Percentiles rank a stretch among this genome's conserved stretches.
phyloP scores from a whole-genome alignment of 1,140 invertebrate genomes.

The Meloidogyne floridensis region DNA sequence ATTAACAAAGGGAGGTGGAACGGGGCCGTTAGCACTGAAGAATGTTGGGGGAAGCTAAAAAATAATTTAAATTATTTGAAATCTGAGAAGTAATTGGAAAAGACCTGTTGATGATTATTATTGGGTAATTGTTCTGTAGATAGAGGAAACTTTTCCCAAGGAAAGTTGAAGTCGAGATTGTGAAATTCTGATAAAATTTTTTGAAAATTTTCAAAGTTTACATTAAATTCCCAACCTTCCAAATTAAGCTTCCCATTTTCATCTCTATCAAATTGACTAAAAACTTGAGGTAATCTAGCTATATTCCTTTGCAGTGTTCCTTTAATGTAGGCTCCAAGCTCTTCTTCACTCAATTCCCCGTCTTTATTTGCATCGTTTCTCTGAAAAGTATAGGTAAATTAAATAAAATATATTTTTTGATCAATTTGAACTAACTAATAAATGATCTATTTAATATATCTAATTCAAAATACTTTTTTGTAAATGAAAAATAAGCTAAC shows the following conservation, averaged over 20 bases:
- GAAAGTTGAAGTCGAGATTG: conserved; percentile 39
- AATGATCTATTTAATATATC: no score
- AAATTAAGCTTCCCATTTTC: conserved; percentile 35
- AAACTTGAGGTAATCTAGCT: conserved; percentile 29
- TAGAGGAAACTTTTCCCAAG: conserved; percentile 40
- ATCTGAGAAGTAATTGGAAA: not conserved
- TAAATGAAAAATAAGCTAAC: no score
- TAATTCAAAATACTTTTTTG: no score
- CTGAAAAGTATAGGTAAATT: conserved; percentile 18
- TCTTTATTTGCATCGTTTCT: conserved; percentile 36
- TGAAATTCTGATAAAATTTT: conserved; percentile 21
- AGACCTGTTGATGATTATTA: conserved; percentile 9
- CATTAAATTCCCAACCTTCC: conserved; percentile 20
- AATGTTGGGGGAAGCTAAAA: not conserved
- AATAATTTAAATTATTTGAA: not conserved
- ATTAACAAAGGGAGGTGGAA: conserved; percentile 23
- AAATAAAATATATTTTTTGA: not conserved
- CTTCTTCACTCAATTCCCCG: conserved; percentile 39
- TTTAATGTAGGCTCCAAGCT: conserved; percentile 36
- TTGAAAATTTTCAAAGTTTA: not conserved
- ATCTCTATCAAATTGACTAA: conserved; percentile 35
- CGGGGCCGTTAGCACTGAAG: conserved; percentile 6
- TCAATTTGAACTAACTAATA: no score
- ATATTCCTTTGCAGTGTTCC: conserved; percentile 34
- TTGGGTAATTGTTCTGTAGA: not conserved